A percentile compares a stretch with the other conserved stretches of the same genome.
phyloP scores from a whole-genome alignment of 2,888 invertebrate species.

The Parthenolecanium corni region DNA sequence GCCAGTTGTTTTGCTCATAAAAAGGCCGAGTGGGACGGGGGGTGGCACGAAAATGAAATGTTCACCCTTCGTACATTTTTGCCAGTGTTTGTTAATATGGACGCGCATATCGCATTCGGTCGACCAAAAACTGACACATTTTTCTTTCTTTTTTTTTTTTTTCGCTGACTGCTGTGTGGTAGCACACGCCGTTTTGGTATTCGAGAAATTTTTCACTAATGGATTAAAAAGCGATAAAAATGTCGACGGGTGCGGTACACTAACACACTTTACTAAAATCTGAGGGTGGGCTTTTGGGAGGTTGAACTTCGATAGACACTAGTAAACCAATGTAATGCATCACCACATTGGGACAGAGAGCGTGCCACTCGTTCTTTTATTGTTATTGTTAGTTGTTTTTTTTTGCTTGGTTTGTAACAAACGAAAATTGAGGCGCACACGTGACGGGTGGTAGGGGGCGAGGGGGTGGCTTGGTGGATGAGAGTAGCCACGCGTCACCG shows the following conservation, averaged over 20 bases:
- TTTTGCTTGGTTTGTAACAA: constrained; percentile 10
- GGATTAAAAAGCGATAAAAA: constrained; percentile 24
- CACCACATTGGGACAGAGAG: constrained; percentile 2
- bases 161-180: too few species aligned
- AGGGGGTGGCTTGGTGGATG: background rate
- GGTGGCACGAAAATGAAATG: background rate
- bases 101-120: too few species aligned
- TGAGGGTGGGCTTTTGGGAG: too few species aligned
- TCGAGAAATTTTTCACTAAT: constrained; percentile 15
- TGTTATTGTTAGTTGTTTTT: too few species aligned
- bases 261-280: too few species aligned
- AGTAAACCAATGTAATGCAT: constrained; percentile 16
- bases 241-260: background rate
- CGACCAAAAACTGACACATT: too few species aligned
- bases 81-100: background rate
- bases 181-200: background rate
- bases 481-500: constrained; percentile 15
- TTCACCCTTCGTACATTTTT: background rate
- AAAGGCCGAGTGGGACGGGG: background rate
- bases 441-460: constrained; percentile 8
- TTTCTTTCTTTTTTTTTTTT: too few species aligned
- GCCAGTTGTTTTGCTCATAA: background rate
- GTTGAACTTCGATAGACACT: too few species aligned
- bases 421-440: constrained; percentile 8
- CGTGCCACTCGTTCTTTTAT: constrained; percentile 13